These are phyloP conservation scores for Eupsilia transversa DNA, from an alignment of 2,888 invertebrate species.

Conservation along the genomic window DNA sequence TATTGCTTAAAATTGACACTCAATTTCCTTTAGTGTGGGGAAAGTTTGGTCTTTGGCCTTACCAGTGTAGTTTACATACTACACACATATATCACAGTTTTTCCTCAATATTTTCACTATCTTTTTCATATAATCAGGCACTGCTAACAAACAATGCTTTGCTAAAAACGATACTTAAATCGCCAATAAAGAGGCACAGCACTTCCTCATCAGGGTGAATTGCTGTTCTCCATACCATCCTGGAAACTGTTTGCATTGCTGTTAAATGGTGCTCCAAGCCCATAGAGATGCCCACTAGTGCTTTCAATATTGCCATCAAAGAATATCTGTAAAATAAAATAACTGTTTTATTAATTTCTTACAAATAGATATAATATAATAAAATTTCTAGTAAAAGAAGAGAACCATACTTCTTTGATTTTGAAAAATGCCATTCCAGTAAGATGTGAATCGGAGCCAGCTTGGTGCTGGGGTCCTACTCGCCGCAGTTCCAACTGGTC, in stretches of 20 bases:
- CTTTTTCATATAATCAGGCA: slow-evolving; percentile 61
- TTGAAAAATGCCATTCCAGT: slow-evolving; percentile 99
- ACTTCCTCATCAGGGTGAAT: slow-evolving; percentile 78
- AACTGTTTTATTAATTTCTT: neutral
- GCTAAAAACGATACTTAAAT: too few relatives aligned
- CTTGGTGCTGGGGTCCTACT: slow-evolving; percentile 99
- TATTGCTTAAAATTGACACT: neutral
- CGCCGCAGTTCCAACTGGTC: slow-evolving; percentile 97
- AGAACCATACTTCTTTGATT: slow-evolving; percentile 77
- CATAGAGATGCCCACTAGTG: slow-evolving; percentile 98
- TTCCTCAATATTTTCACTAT: slow-evolving; percentile 47
- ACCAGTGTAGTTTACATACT: slow-evolving; percentile 31
- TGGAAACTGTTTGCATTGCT: slow-evolving; percentile 94
- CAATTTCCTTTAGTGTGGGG: neutral
- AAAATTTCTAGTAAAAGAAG: neutral
- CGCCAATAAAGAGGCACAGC: slow-evolving; percentile 66
- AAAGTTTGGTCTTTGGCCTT: slow-evolving; percentile 24
- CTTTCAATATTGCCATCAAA: slow-evolving; percentile 99
- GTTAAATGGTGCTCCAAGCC: slow-evolving; percentile 96
- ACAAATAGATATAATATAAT: neutral
- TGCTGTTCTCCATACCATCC: slow-evolving; percentile 93
- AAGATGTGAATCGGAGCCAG: slow-evolving; percentile 98
- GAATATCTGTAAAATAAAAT: slow-evolving; percentile 94
- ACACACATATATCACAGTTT: slow-evolving; percentile 65
- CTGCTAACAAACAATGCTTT: slow-evolving; percentile 51